phyloP scores from a whole-genome alignment of 2,113 vertebrate genomes.

The Falcunculus frontatus region DNA sequence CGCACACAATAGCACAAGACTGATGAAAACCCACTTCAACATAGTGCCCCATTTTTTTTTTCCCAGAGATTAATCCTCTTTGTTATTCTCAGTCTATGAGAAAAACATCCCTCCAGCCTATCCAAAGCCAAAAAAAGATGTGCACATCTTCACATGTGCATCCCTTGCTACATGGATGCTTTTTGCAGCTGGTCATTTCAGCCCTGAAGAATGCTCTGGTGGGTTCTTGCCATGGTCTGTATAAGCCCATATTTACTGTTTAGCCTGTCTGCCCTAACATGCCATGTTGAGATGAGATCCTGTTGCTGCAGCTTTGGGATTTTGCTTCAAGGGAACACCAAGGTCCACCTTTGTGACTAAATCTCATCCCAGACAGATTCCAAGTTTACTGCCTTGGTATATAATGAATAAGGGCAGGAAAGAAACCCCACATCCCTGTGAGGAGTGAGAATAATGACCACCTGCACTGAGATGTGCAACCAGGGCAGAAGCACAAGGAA shows the following conservation, averaged over 20 bases:
- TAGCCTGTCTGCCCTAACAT: neutral
- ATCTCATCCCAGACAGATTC: neutral
- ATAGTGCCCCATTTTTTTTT: conserved; percentile 56
- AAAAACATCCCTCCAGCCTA: neutral
- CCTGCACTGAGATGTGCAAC: neutral
- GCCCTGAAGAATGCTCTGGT: neutral
- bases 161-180: neutral
- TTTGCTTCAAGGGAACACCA: neutral
- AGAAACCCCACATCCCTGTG: neutral
- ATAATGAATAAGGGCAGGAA: neutral
- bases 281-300: neutral
- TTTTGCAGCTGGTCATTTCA: conserved; percentile 27
- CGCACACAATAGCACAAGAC: neutral
- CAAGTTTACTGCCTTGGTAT: neutral
- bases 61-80: conserved; percentile 37
- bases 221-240: neutral
- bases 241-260: neutral
- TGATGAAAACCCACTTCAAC: conserved; percentile 70
- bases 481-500: neutral
- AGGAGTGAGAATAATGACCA: neutral
- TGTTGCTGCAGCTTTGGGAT: neutral
- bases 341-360: neutral
- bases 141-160: neutral
- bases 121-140: neutral
- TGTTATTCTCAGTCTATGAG: neutral